Evolutionary conservation across 2,797 vertebrate species (phyloP), one percentile per base, ranked within the genome.

Genomic region (Varecia variegata): DNA sequence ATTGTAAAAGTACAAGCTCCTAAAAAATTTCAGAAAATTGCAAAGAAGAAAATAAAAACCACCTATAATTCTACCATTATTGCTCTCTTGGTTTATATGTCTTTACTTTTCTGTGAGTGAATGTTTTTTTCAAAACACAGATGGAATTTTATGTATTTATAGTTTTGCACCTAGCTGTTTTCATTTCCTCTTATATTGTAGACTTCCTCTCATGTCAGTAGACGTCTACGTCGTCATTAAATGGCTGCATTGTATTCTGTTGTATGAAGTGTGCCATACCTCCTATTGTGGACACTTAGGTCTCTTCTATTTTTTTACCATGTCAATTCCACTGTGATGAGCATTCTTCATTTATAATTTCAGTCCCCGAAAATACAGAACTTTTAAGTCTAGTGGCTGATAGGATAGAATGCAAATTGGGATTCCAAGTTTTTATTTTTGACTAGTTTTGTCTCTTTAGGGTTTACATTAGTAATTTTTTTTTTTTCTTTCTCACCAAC

Each of bases 391-490:
- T 76, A 68, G 21, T 25, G 68, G n/a, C 56, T 35, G 23, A 52
- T 77, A 32, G 32, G 54, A 38, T 25, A 80, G 81, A 76, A 68
- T 73, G 62, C 52, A 81, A n/a, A 54, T 27, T 68, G 73, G 32
- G n/a, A 56, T 80, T 58, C 60, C 35, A 23, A 5, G 43, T 54
- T 56, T 95, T 93, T 40, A 27, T 45, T 86, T 93, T 65, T 90
- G 70, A 58, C 54, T 45, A 32, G 52, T 88, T 96, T 45, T 86
- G 6, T 84, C 67, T 62, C 60, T 88, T 21, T 62, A 50, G 62
- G 40, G 21, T 93, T 94, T 70, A 62, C 13, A 0, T 94, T 86
- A 23, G 65, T 96, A 43, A 43, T n/a, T n/a, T n/a, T n/a, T n/a
- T n/a, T n/a, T n/a, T n/a, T n/a, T n/a, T n/a, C n/a, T n/a, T n/a